A percentile compares a stretch with the other conserved stretches of the same genome.
phyloP scores from a whole-genome alignment of 1,140 invertebrate genomes.

The Stegodyphus dumicola region DNA sequence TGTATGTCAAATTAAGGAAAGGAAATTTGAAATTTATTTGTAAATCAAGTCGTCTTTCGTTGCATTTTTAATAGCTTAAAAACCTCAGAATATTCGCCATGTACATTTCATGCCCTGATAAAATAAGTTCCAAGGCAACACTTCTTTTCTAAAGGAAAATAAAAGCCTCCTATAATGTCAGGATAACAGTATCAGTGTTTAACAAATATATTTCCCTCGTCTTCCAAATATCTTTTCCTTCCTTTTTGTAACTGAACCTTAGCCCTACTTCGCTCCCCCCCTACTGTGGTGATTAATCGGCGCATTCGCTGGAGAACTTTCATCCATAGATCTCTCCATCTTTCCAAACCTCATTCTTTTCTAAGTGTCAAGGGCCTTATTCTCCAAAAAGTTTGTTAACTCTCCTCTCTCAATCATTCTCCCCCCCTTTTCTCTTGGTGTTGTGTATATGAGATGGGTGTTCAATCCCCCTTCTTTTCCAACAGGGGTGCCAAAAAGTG shows the following conservation, averaged over 20 bases:
- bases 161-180: no score
- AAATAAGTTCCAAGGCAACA: no score
- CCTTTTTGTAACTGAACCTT: conserved; percentile 10
- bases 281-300: conserved; percentile 43
- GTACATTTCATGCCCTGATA: no score
- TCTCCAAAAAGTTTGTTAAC: conserved; percentile 59
- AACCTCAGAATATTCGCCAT: no score
- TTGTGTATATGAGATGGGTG: background rate
- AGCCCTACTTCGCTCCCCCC: background rate
- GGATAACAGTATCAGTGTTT: no score
- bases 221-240: background rate
- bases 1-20: no score
- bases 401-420: conserved; percentile 51
- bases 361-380: conserved; percentile 39
- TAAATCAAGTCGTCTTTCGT: no score
- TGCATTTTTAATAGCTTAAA: no score
- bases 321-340: conserved; percentile 45
- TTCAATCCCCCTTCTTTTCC: no score
- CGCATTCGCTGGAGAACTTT: conserved; percentile 45
- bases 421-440: background rate
- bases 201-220: no score
- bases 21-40: no score
- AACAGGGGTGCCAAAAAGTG: conserved; percentile 51
- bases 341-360: conserved; percentile 34
- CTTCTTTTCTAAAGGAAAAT: no score